Evolutionary conservation across 2,797 vertebrate species (phyloP), one percentile per base, ranked within the genome.

Genomic region (Neoniphon sammara): DNA sequence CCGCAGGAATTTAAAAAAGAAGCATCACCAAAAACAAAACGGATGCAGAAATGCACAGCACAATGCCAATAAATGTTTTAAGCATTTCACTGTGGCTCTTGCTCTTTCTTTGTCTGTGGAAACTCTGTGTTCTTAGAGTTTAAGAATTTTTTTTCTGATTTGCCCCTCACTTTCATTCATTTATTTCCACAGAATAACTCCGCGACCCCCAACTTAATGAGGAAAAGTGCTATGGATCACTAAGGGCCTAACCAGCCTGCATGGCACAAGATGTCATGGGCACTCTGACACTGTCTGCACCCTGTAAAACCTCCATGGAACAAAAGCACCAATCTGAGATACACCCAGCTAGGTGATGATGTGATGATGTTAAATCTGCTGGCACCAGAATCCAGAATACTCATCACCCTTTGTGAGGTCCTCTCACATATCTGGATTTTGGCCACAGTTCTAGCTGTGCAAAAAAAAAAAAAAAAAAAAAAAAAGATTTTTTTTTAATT

Each of bases 311-410:
- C 63, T 50, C 34, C 1, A 44, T 75, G 55, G 65, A 83, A 63
- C 61, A 6, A 72, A 49, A 18, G 39, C 73, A 66, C 69, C 15
- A 47, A 70, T 84, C 80, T 55, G 64, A 72, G 77, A 87, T 73
- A 34, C 5, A 64, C 8, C 69, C 77, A 84, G 78, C 58, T 44
- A 59, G 76, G 73, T 83, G 77, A 73, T 65, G 63, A 68, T 78
- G 80, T 78, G 75, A 77, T 77, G 65, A 63, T 56, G 54, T 31
- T 31, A 75, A 59, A 82, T 50, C 49, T 46, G 58, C 21, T 64
- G 79, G 78, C 78, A 85, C 10, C 59, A 42, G 54, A 80, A 65
- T 59, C n/a, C n/a, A n/a, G 30, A 6, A 3, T 31, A 69, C 50
- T 47, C 15, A 20, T 31, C 14, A 44, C 39, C 0, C 1, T 64